A percentile compares a stretch with the other conserved stretches of the same genome.
Evolutionary conservation across 1,140 invertebrate genomes (phyloP).

Genomic region (Maconellicoccus hirsutus): DNA sequence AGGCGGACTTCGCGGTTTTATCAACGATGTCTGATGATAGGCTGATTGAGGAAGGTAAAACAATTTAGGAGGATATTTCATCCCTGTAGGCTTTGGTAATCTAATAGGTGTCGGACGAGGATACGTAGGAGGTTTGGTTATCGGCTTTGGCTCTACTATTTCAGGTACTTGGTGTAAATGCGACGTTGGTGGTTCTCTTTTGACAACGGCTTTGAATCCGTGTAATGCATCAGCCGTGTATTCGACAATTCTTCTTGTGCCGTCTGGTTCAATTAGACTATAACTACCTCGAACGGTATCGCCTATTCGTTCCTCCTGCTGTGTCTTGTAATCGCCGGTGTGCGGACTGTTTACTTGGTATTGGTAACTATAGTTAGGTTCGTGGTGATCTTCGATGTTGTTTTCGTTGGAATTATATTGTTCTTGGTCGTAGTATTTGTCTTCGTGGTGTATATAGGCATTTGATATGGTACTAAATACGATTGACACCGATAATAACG

Average conservation of each 20-base stretch:
- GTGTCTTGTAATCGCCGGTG: constrained; percentile 31
- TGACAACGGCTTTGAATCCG: constrained; percentile 30
- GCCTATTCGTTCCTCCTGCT: constrained; percentile 31
- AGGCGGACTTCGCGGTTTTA: neutral
- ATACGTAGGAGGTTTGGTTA: neutral
- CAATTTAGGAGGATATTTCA: neutral
- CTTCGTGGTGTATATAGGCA: neutral
- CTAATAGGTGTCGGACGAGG: neutral
- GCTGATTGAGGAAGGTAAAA: neutral
- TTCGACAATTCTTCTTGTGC: constrained; percentile 42
- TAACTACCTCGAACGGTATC: constrained; percentile 29
- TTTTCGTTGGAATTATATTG: neutral
- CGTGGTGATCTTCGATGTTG: neutral
- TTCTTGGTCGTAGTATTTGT: neutral
- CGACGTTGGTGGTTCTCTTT: constrained; percentile 13
- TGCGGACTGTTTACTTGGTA: constrained; percentile 31
- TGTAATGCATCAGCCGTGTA: constrained; percentile 44
- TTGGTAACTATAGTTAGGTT: constrained; percentile 32
- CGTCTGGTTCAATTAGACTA: constrained; percentile 40
- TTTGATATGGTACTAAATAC: neutral
- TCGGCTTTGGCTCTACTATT: neutral
- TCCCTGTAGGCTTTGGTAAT: neutral
- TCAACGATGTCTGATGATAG: neutral
- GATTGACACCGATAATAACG: neutral
- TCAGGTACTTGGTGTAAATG: neutral